These are phyloP conservation scores for Nematolebias whitei DNA, from an alignment of 2,113 vertebrate genomes.

Conservation along the genomic window DNA sequence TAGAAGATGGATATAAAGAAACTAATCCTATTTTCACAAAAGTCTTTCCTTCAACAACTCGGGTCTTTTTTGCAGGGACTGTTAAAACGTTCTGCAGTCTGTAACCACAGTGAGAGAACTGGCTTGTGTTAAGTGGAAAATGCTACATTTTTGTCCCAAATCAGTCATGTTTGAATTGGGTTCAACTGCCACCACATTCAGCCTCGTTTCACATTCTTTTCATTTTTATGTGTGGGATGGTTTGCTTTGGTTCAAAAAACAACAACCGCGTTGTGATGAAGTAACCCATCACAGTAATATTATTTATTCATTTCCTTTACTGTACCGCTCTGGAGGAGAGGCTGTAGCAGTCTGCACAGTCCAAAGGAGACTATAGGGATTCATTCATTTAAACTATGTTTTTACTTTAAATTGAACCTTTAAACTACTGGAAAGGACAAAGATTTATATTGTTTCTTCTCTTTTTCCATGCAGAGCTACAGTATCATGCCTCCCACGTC, in stretches of 20 bases:
- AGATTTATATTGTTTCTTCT: constrained; percentile 8
- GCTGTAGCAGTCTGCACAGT: constrained; percentile 27
- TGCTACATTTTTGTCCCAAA: constrained; percentile 65
- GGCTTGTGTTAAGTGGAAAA: constrained; percentile 71
- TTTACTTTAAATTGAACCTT: constrained; percentile 45
- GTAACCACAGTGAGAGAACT: constrained; percentile 50
- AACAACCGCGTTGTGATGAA: constrained; percentile 56
- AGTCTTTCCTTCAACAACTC: constrained; percentile 7
- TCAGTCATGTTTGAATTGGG: constrained; percentile 71
- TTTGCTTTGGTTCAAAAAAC: constrained; percentile 53
- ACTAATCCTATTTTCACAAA: too few relatives aligned
- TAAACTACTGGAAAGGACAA: constrained; percentile 42
- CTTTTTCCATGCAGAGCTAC: neutral
- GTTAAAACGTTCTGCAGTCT: constrained; percentile 37
- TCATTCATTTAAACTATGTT: constrained; percentile 46
- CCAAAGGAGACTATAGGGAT: too few relatives aligned
- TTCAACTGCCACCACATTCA: constrained; percentile 62
- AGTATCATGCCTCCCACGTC: constrained; percentile 34
- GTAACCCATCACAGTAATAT: constrained; percentile 66
- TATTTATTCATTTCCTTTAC: constrained; percentile 64
- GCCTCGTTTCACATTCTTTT: constrained; percentile 71
- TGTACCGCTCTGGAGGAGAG: constrained; percentile 48
- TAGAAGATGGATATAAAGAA: too few relatives aligned
- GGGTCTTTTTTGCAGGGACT: constrained; percentile 9
- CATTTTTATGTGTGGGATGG: constrained; percentile 70